A percentile compares a stretch with the other conserved stretches of the same genome.
phyloP scores from a whole-genome alignment of 2,113 vertebrate genomes.

The Hypocryptadius cinnamomeus region DNA sequence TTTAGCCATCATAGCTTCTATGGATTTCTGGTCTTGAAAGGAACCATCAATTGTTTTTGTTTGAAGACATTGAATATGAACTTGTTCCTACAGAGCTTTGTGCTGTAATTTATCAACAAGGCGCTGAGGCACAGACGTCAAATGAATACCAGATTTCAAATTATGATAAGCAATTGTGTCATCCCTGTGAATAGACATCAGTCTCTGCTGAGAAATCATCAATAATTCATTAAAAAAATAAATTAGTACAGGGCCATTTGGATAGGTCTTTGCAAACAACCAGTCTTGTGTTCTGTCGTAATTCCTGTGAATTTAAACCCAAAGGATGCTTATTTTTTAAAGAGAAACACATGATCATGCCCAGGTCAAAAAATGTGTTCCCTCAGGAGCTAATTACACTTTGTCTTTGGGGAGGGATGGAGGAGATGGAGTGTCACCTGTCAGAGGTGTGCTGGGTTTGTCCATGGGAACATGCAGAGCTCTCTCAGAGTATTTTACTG shows the following conservation, averaged over 20 bases:
- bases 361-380: neutral
- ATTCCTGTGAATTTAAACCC: constrained; percentile 10
- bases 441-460: neutral
- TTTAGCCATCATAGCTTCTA: neutral
- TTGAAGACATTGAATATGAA: constrained; percentile 54
- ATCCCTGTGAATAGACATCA: constrained; percentile 43
- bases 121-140: constrained; percentile 29
- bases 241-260: constrained; percentile 7
- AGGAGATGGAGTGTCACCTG: neutral
- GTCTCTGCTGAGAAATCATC: constrained; percentile 54
- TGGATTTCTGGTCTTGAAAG: constrained; percentile 26
- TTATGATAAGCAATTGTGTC: constrained; percentile 59
- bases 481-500: neutral
- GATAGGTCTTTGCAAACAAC: constrained; percentile 25
- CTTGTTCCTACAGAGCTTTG: constrained; percentile 49
- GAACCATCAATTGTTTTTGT: constrained; percentile 33
- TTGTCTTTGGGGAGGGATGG: neutral
- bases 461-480: neutral
- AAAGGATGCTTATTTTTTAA: neutral
- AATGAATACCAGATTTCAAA: constrained; percentile 64
- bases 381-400: neutral
- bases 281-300: neutral
- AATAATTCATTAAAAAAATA: constrained; percentile 25
- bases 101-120: constrained; percentile 48
- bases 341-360: neutral